A percentile compares a stretch with the other conserved stretches of the same genome.
These are phyloP conservation scores for Drosophila subsilvestris DNA, from an alignment of 2,888 invertebrate genomes.

Conservation along the genomic window DNA sequence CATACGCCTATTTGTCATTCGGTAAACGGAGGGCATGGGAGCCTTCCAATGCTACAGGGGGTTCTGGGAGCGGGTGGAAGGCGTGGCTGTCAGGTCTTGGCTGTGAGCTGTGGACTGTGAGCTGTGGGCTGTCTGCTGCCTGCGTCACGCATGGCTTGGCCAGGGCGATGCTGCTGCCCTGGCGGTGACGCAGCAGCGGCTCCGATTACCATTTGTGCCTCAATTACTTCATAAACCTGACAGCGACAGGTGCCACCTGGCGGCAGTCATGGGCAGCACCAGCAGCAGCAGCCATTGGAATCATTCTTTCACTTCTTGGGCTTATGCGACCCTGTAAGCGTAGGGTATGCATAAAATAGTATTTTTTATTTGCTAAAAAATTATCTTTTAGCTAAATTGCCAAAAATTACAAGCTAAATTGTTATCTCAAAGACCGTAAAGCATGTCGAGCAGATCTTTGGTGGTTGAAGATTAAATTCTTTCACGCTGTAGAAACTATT, in stretches of 20 bases:
- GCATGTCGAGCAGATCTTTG: no score
- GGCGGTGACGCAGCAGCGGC: slow-evolving; percentile 38
- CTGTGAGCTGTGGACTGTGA: no score
- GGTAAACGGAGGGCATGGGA: neutral
- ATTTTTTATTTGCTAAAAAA: no score
- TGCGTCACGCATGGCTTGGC: slow-evolving; percentile 63
- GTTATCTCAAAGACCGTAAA: no score
- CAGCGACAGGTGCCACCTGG: slow-evolving; percentile 36
- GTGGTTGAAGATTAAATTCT: no score
- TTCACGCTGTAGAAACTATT: no score
- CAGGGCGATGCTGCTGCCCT: slow-evolving; percentile 57
- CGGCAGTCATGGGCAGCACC: neutral
- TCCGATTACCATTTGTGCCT: slow-evolving; percentile 33
- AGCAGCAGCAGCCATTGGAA: neutral
- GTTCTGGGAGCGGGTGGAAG: neutral
- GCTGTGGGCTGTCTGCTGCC: slow-evolving; percentile 55
- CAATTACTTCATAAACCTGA: slow-evolving; percentile 53
- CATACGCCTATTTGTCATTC: slow-evolving; percentile 71
- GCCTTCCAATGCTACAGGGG: neutral
- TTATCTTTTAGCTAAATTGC: no score
- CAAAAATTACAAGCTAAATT: no score
- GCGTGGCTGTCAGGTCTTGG: slow-evolving; percentile 4
- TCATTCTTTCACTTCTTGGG: neutral
- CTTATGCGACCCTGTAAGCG: neutral
- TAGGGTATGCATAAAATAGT: no score